phyloP scores from a whole-genome alignment of 2,888 invertebrate species.

The Sphaeridia pumilis region DNA sequence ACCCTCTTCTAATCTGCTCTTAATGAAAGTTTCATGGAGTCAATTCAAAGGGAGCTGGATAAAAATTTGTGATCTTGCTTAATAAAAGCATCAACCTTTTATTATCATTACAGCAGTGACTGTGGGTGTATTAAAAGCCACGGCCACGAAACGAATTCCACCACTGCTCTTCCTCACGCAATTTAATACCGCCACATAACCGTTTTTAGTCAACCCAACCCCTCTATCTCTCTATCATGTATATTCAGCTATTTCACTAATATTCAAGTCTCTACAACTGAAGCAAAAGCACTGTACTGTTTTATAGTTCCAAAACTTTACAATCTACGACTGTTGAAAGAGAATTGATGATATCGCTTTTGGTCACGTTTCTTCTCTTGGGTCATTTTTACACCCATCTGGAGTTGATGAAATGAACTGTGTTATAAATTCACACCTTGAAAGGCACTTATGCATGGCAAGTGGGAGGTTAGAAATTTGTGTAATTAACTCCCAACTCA shows the following conservation, averaged over 20 bases:
- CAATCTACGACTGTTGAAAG: too few relatives aligned
- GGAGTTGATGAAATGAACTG: background rate
- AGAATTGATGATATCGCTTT: too few relatives aligned
- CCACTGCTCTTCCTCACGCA: too few relatives aligned
- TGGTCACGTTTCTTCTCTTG: too few relatives aligned
- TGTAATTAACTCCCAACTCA: slow-evolving; percentile 1
- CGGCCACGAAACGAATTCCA: too few relatives aligned
- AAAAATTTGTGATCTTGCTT: background rate
- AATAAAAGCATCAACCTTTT: background rate
- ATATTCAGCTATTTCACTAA: too few relatives aligned
- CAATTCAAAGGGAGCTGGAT: background rate
- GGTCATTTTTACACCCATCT: background rate
- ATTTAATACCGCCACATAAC: too few relatives aligned
- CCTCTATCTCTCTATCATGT: too few relatives aligned
- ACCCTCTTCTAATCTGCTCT: background rate
- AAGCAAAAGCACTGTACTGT: too few relatives aligned
- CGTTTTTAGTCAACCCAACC: too few relatives aligned
- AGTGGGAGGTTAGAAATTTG: background rate
- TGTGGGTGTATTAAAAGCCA: background rate
- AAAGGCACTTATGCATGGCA: background rate
- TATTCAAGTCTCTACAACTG: too few relatives aligned
- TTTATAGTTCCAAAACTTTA: too few relatives aligned
- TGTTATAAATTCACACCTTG: background rate
- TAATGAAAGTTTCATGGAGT: slow-evolving; percentile 4
- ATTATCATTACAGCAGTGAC: background rate